Evolutionary conservation across 1,140 invertebrate genomes (phyloP), one percentile per base, ranked within the genome.

Genomic region (Tetranychus urticae): DNA sequence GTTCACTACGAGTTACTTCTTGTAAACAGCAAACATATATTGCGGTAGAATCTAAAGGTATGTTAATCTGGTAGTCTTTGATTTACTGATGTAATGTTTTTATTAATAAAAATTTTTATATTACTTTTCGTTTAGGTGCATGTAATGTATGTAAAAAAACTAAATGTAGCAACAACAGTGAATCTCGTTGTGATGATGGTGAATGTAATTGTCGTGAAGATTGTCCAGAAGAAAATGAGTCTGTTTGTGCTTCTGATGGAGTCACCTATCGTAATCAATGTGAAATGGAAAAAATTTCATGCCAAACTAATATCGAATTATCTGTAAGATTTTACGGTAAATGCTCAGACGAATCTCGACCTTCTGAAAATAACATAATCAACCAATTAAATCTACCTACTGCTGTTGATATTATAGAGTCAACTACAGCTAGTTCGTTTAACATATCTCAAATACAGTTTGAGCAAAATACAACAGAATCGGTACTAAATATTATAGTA

Each of bases 261-360:
- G 78, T 79, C 62, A 88, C 85, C 0, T 91, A 89, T 72, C 80
- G 81, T 35, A 89, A 88, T 71, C 82, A 86, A 69, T 90, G 87
- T 72, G 77, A 80, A 63, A 76, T 89, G 66, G 76, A 80, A 60
- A 78, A 82, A 64, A 82, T 85, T 69, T 80, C 81, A 31, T 86
- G 84, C 69, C 76, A 81, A 65, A 79, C 80, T 10, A 70, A 81
- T 48, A 77, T 79, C 45, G 80, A 80, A 60, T 77, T 76, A 39
- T 76, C 77, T 63, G 78, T 86, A 63, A 71, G 86, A 67, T 87
- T 86, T 70, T 78, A 80, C 57, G 85, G 84, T 61, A 80, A 81
- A 70, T 88, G 86, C 79, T 78, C 68, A 68, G 80, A 82, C 63
- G 84, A 85, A 86, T 36, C 55, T 37, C 14, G 14, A 31, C 14